Evolutionary conservation across 1,140 invertebrate species (phyloP).

Genomic region (Rhyacophila brunnea): DNA sequence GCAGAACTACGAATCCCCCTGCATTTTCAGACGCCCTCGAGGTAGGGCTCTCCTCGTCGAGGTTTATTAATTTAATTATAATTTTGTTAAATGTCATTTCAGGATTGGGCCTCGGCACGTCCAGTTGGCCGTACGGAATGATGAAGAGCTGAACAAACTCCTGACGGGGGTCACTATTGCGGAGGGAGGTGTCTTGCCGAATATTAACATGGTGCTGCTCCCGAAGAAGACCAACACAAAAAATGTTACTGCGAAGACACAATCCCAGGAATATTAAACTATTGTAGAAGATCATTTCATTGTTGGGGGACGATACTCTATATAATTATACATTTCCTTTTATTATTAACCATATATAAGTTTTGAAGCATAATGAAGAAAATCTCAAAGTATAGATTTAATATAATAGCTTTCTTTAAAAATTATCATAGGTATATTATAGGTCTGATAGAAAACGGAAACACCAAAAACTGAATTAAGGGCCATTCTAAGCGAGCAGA

Average conservation of each 20-base stretch:
- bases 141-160: slow-evolving; percentile 78
- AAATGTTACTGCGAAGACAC: slow-evolving; percentile 19
- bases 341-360: not conserved
- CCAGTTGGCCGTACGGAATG: slow-evolving; percentile 74
- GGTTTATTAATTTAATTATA: no score
- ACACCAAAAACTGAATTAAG: no score
- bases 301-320: no score
- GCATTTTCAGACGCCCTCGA: no score
- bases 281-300: not conserved
- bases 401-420: no score
- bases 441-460: no score
- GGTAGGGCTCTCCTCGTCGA: no score
- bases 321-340: no score
- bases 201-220: slow-evolving; percentile 70
- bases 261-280: slow-evolving; percentile 42
- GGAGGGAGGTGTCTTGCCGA: slow-evolving; percentile 75
- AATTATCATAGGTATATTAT: no score
- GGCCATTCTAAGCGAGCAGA: no score
- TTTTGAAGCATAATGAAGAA: not conserved
- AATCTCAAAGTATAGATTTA: not conserved
- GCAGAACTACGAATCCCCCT: no score
- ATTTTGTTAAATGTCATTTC: no score
- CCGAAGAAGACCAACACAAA: slow-evolving; percentile 64
- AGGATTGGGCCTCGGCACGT: slow-evolving; percentile 77
- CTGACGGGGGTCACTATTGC: slow-evolving; percentile 76